Percentiles rank a stretch among this genome's conserved stretches.
Conservation (phyloP, 2,888 invertebrate species). For the Pantelozetes paolii region DNA sequence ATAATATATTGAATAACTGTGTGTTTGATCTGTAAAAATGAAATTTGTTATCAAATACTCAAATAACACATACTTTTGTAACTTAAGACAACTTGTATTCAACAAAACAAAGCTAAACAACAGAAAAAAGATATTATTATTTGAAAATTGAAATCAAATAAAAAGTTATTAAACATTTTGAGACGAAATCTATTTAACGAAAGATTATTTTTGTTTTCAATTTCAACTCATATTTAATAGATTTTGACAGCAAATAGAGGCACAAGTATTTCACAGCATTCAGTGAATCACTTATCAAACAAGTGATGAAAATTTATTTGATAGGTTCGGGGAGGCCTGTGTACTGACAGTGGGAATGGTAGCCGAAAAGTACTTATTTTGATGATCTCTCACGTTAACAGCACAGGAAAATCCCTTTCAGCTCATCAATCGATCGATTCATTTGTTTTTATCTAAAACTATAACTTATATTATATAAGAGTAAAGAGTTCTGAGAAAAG, state of each 20-base stretch:
- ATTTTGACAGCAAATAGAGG: neutral
- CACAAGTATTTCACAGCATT: neutral
- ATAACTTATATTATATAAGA: neutral
- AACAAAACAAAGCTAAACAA: no score
- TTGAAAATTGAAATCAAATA: neutral
- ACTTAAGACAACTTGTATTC: no score
- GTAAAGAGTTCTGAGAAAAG: neutral
- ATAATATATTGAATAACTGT: no score
- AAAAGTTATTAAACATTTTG: slow-evolving; percentile 8
- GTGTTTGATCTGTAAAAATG: neutral
- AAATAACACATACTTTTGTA: neutral
- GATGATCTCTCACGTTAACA: slow-evolving; percentile 20
- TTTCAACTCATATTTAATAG: neutral
- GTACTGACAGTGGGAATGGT: neutral
- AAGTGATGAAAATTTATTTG: slow-evolving; percentile 24
- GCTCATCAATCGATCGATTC: slow-evolving; percentile 35
- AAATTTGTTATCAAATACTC: slow-evolving; percentile 1
- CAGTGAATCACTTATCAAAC: slow-evolving; percentile 13
- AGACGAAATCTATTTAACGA: neutral
- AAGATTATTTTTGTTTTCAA: neutral
- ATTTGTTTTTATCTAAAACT: slow-evolving; percentile 35
- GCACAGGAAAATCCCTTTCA: neutral
- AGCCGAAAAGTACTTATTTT: slow-evolving; percentile 33
- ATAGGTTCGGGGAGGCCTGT: neutral
- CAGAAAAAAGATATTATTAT: no score